Evolutionary conservation across 2,888 invertebrate genomes (phyloP).

Genomic region (Meloe dianella): DNA sequence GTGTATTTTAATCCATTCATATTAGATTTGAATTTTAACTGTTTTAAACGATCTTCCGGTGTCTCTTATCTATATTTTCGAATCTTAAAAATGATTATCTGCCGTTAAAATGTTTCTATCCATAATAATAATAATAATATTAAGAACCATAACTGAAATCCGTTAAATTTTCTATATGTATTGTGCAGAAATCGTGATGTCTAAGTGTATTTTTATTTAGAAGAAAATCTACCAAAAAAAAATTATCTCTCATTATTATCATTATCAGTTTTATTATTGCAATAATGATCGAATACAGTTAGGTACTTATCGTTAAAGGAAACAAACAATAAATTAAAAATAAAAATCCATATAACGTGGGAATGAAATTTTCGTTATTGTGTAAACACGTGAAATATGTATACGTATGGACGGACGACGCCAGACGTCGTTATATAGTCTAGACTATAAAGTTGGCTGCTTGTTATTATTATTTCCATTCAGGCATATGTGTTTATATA

Average conservation of each 20-base stretch:
- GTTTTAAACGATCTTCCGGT: neutral
- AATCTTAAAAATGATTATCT: neutral
- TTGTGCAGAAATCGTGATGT: neutral
- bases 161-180: neutral
- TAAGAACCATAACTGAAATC: neutral
- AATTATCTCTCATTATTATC: neutral
- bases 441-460: slow-evolving; percentile 8
- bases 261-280: neutral
- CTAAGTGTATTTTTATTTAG: neutral
- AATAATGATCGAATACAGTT: neutral
- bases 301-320: neutral
- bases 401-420: neutral
- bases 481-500: neutral
- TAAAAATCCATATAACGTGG: neutral
- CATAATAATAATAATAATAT: neutral
- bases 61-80: neutral
- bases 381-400: neutral
- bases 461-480: slow-evolving; percentile 12
- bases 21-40: neutral
- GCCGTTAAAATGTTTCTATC: neutral
- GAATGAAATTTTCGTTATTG: neutral
- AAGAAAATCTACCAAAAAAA: neutral
- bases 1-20: neutral
- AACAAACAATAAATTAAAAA: neutral
- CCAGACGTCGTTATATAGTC: slow-evolving; percentile 12